phyloP scores from a whole-genome alignment of 1,140 invertebrate species.

The Eumaeus atala region DNA sequence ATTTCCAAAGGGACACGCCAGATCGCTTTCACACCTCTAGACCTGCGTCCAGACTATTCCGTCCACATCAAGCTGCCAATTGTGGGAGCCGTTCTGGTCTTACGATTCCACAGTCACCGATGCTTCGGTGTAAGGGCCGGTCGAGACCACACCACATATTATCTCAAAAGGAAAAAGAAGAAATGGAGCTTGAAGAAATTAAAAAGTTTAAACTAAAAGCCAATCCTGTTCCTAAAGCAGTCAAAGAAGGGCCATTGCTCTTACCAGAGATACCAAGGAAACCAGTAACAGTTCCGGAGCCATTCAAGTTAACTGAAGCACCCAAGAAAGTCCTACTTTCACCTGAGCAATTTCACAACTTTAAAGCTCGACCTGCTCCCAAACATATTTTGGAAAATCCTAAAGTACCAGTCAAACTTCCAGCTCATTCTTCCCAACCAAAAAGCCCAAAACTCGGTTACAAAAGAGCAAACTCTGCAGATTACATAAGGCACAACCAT shows the following conservation, averaged over 20 bases:
- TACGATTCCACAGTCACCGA: conserved; percentile 56
- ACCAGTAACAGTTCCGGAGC: conserved; percentile 50
- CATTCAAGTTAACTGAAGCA: conserved; percentile 60
- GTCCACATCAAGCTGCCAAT: conserved; percentile 22
- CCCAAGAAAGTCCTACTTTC: conserved; percentile 40
- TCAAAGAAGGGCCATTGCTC: conserved; percentile 43
- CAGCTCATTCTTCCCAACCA: conserved; percentile 38
- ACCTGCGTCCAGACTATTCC: conserved; percentile 30
- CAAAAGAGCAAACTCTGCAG: conserved; percentile 36
- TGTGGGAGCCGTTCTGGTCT: conserved; percentile 28
- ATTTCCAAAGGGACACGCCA: conserved; percentile 60
- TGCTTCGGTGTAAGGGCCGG: conserved; percentile 52
- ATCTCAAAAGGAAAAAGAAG: conserved; percentile 60
- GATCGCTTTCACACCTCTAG: conserved; percentile 50
- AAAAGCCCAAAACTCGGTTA: conserved; percentile 49
- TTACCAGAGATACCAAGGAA: conserved; percentile 55
- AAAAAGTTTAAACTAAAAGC: conserved; percentile 62
- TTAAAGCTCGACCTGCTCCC: conserved; percentile 60
- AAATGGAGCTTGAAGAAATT: conserved; percentile 57
- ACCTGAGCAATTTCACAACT: conserved; percentile 33
- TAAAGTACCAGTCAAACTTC: conserved; percentile 37
- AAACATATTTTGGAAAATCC: conserved; percentile 62
- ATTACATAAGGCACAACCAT: conserved; percentile 29
- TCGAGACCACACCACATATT: conserved; percentile 44
- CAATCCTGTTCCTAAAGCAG: conserved; percentile 56